These are phyloP conservation scores for Pristionchus exspectatus DNA, from an alignment of 2,888 invertebrate genomes.

Conservation along the genomic window DNA sequence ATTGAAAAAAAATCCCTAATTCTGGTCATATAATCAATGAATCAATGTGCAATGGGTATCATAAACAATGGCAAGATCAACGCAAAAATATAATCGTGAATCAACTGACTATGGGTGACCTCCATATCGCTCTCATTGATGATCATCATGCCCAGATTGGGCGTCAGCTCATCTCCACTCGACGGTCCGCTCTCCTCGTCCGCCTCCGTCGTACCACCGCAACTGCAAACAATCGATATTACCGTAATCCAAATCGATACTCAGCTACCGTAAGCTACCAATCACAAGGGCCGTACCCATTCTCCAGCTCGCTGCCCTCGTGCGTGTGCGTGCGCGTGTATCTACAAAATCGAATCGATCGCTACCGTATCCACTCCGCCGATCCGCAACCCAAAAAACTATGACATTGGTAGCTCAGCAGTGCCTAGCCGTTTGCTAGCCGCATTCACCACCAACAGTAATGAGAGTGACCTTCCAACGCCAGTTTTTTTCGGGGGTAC, in stretches of 20 bases:
- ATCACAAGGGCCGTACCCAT: conserved; percentile 25
- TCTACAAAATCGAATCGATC: conserved; percentile 24
- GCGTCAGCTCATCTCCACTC: conserved; percentile 37
- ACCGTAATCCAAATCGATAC: neutral
- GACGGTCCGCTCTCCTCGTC: conserved; percentile 50
- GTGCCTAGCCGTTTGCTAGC: neutral
- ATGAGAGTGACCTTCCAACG: no score
- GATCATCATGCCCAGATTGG: conserved; percentile 54
- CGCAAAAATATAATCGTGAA: no score
- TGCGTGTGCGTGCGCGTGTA: conserved; percentile 28
- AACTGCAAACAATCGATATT: neutral
- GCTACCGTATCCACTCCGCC: neutral
- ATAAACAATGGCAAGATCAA: no score
- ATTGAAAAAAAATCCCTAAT: no score
- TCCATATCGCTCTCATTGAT: conserved; percentile 53
- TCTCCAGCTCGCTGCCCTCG: conserved; percentile 50
- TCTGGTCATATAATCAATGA: no score
- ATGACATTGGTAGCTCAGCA: no score
- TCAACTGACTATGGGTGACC: conserved; percentile 12
- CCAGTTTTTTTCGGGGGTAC: no score
- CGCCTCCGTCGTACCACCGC: conserved; percentile 15
- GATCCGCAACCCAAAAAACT: no score
- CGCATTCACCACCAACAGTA: no score
- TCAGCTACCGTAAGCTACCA: conserved; percentile 5
- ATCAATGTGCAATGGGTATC: no score